Percentiles rank a stretch among this genome's conserved stretches.
Evolutionary conservation across 2,888 invertebrate genomes (phyloP).

Genomic region (Andricus curvator): DNA sequence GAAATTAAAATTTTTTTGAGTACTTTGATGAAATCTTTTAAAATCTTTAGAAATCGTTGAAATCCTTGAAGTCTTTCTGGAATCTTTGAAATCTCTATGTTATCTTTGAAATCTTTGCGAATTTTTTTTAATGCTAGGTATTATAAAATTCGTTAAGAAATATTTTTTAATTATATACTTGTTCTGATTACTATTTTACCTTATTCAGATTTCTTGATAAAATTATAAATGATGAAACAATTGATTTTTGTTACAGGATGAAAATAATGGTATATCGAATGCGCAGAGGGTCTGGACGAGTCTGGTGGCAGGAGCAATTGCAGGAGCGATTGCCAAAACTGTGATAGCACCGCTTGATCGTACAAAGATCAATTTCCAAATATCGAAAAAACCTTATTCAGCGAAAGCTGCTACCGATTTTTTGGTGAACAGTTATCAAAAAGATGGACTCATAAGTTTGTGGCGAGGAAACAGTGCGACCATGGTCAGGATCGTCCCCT

Average conservation of each 20-base stretch:
- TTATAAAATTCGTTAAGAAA: not conserved
- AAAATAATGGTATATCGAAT: slow-evolving; percentile 73
- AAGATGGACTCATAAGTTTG: slow-evolving; percentile 90
- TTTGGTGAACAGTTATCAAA: slow-evolving; percentile 83
- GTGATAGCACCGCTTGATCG: slow-evolving; percentile 97
- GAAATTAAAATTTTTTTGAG: no score
- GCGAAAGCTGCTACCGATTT: slow-evolving; percentile 86
- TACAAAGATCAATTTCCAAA: slow-evolving; percentile 99
- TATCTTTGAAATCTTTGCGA: no score
- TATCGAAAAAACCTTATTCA: slow-evolving; percentile 87
- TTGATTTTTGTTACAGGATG: slow-evolving; percentile 40
- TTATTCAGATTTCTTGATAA: not conserved
- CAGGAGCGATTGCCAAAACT: slow-evolving; percentile 97
- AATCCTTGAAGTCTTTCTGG: no score
- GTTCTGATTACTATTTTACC: not conserved
- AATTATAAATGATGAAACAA: not conserved
- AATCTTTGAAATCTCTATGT: no score
- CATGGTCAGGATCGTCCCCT: slow-evolving; percentile 97
- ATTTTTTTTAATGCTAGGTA: no score
- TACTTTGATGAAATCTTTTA: no score
- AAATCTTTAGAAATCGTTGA: no score
- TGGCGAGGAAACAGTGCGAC: slow-evolving; percentile 99
- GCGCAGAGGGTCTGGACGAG: slow-evolving; percentile 87
- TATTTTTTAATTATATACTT: not conserved
- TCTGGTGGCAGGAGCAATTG: slow-evolving; percentile 93